Evolutionary conservation across 2,888 invertebrate genomes (phyloP).

Genomic region (Xestia xanthographa): DNA sequence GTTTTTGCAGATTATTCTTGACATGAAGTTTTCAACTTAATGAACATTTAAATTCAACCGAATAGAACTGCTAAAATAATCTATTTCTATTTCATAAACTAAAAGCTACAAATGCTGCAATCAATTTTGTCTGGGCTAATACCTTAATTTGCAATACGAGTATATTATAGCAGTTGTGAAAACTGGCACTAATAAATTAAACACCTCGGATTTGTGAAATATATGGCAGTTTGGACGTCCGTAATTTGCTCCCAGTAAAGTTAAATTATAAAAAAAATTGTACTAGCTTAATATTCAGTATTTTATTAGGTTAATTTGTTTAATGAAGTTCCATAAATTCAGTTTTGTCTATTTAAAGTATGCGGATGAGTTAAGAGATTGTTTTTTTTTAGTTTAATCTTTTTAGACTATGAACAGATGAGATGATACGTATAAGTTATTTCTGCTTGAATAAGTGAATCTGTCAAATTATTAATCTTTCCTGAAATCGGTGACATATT

Average conservation of each 20-base stretch:
- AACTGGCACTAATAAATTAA: background rate
- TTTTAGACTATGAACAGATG: too few relatives aligned
- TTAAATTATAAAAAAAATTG: too few relatives aligned
- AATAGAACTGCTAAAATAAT: background rate
- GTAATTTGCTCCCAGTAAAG: background rate
- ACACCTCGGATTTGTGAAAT: slow-evolving; percentile 1
- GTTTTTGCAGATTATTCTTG: background rate
- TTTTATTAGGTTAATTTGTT: background rate
- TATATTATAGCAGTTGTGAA: background rate
- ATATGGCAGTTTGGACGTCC: background rate
- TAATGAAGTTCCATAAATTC: background rate
- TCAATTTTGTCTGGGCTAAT: background rate
- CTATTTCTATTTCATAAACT: background rate
- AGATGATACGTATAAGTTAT: background rate
- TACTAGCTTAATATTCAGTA: background rate
- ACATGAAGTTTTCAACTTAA: background rate
- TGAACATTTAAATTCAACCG: background rate
- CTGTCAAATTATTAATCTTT: background rate
- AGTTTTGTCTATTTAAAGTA: background rate
- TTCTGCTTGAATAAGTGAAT: background rate
- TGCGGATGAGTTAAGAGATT: background rate
- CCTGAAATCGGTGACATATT: background rate
- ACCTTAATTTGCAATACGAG: background rate
- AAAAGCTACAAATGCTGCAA: background rate
- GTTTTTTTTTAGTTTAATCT: too few relatives aligned